Percentiles rank a stretch among this genome's conserved stretches.
phyloP scores from a whole-genome alignment of 2,888 invertebrate species.

The Eupithecia exiguata region DNA sequence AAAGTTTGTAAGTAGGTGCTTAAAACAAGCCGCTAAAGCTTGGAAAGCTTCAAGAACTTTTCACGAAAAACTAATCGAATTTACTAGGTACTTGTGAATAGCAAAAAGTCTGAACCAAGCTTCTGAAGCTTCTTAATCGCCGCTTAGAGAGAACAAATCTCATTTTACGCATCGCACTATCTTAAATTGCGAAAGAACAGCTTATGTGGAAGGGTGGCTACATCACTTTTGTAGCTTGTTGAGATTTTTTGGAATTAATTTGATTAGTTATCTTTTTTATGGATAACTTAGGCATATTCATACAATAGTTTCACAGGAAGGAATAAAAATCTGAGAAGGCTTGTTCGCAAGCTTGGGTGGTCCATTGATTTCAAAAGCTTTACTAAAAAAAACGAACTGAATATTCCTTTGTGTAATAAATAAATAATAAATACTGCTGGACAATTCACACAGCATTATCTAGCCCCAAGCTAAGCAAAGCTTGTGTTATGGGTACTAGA shows the following conservation, averaged over 20 bases:
- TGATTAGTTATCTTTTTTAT: not conserved
- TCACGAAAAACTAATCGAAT: slow-evolving; percentile 34
- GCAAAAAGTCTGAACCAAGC: slow-evolving; percentile 34
- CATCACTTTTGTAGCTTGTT: not conserved
- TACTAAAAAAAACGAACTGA: no score
- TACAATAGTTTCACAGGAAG: not conserved
- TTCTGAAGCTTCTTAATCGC: slow-evolving; percentile 32
- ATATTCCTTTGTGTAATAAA: no score
- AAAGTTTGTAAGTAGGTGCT: slow-evolving; percentile 32
- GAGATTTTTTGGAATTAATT: not conserved
- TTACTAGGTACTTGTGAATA: slow-evolving; percentile 35
- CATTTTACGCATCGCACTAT: slow-evolving; percentile 43
- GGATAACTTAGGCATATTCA: not conserved
- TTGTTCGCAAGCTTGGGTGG: no score
- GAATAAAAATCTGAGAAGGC: not conserved
- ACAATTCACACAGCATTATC: no score
- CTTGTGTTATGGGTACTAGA: no score
- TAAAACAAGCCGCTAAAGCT: slow-evolving; percentile 28
- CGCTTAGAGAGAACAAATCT: slow-evolving; percentile 39
- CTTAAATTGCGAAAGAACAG: slow-evolving; percentile 36
- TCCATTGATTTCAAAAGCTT: no score
- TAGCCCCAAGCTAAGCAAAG: no score
- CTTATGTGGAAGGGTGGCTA: slow-evolving; percentile 17
- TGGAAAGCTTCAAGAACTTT: slow-evolving; percentile 22
- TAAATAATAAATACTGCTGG: no score